Evolutionary conservation across 2,888 invertebrate genomes (phyloP), one percentile per base, ranked within the genome.

Genomic region (Ophioninae sp.): DNA sequence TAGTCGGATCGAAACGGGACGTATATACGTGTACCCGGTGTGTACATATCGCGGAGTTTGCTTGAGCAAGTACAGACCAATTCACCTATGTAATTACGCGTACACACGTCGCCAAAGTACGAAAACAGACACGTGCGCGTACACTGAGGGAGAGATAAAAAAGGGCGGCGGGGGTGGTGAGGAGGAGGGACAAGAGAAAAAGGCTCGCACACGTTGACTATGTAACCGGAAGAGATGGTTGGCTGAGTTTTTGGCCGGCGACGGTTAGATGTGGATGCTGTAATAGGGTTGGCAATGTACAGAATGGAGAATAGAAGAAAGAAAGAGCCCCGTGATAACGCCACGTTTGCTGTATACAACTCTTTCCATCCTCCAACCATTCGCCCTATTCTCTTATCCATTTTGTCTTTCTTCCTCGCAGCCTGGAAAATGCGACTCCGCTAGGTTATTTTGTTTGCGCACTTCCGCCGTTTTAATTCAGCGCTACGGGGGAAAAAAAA

Each of bases 401-500:
- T 74, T 62, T 74, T 62, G 10, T 61, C 76, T 67, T 17, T 74
- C 73, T 62, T 74, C 50, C 50, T 50, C 62, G 41, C n/a, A n/a
- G 62, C 44, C 30, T 62, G 67, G 44, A 83, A 76, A 82, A 79
- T 78, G 57, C 64, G 81, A 88, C 87, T 86, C 87, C 76, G 82
- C 86, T 85, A 30, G 2, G 86, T 88, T 88, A 88, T 88, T 89
- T 86, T 88, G 89, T 89, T 89, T 87, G 86, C 86, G 74, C 86
- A 87, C 85, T 85, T 87, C 85, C 87, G 84, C 82, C 83, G 85
- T 86, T 88, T 89, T 88, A 89, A 88, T 89, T 88, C 85, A 86
- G 79, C 81, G 79, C 80, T 39, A 59, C 79, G 65, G 75, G 41
- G 20, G 73, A 30, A 30, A 30, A 30, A 30, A 30, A 30, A 30